Conservation (phyloP, 2,797 vertebrate genomes). For the Falco novaeseelandiae region DNA sequence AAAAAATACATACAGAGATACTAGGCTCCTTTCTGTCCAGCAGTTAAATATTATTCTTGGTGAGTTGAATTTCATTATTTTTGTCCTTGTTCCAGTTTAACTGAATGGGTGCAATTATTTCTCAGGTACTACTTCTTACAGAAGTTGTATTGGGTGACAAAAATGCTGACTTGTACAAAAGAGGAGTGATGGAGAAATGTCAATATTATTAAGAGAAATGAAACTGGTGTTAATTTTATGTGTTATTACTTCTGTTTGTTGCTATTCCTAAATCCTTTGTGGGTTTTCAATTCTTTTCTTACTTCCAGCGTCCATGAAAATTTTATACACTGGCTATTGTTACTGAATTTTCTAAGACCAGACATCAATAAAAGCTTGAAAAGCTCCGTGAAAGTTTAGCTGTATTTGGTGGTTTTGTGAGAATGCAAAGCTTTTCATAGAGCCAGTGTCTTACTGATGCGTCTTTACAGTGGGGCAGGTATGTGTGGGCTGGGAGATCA, state of each 20-base stretch:
- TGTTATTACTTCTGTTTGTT: neutral
- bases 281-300: neutral
- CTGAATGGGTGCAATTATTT: neutral
- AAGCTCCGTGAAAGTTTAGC: neutral
- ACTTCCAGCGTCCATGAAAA: neutral
- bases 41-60: slow-evolving; percentile 19
- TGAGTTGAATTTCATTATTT: neutral
- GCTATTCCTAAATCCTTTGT: neutral
- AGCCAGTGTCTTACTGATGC: neutral
- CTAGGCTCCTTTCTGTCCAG: neutral
- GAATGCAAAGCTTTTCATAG: neutral
- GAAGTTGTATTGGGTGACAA: neutral
- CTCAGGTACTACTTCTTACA: neutral
- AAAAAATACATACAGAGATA: neutral
- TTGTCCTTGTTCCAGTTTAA: slow-evolving; percentile 19
- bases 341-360: neutral
- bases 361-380: neutral
- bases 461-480: neutral
- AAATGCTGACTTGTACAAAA: neutral
- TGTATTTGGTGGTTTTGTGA: neutral
- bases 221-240: neutral
- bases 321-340: neutral
- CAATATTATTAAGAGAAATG: neutral
- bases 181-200: neutral
- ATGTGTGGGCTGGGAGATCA: neutral